phyloP scores from a whole-genome alignment of 2,113 vertebrate species.

The Machaerirhynchus nigripectus region DNA sequence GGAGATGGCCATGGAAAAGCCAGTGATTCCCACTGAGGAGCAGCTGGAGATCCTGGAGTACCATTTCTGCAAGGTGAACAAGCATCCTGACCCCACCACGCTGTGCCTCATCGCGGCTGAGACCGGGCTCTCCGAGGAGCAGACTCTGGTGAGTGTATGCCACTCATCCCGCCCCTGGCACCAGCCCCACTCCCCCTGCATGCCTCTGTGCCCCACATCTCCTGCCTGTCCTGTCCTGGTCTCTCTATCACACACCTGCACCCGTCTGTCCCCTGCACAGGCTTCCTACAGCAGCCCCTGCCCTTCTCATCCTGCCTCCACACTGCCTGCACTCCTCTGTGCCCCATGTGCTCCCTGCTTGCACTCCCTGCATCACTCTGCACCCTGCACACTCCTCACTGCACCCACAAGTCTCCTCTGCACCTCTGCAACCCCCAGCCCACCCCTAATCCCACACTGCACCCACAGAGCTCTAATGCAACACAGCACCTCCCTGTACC shows the following conservation, averaged over 20 bases:
- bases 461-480: background rate
- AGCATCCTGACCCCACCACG: constrained; percentile 73
- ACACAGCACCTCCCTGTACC: background rate
- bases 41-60: constrained; percentile 78
- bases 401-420: background rate
- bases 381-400: background rate
- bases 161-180: background rate
- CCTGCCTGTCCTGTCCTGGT: background rate
- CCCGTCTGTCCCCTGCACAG: accelerated
- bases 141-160: constrained; percentile 69
- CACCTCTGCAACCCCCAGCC: background rate
- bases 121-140: constrained; percentile 73
- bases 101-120: constrained; percentile 76
- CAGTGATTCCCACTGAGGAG: constrained; percentile 68
- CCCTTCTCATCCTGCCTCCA: background rate
- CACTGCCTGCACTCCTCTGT: background rate
- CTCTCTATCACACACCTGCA: background rate
- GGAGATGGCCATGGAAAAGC: constrained; percentile 60
- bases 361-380: too few species aligned
- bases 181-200: background rate
- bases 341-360: background rate
- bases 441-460: background rate
- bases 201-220: background rate
- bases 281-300: background rate
- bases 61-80: constrained; percentile 77